Conservation (phyloP, 2,888 invertebrate genomes). For the Andrena fulva region DNA sequence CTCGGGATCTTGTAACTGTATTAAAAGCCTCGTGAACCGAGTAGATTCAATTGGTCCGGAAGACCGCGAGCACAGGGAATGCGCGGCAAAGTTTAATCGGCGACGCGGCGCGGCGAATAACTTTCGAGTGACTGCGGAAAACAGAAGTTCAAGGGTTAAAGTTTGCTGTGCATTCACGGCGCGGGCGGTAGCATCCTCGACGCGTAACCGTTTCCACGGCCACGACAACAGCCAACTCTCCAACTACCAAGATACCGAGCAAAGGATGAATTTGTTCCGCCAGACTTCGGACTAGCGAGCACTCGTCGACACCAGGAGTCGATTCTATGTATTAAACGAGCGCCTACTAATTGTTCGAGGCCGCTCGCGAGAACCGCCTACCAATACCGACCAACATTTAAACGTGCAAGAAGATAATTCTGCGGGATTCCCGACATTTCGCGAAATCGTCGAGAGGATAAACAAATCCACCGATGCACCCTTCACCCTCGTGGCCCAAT, state of each 20-base stretch:
- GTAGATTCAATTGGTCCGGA: constrained; percentile 8
- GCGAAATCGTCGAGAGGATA: background rate
- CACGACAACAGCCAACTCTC: constrained; percentile 13
- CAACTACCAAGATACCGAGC: background rate
- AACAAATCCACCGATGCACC: background rate
- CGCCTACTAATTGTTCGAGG: too few relatives aligned
- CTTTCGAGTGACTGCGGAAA: constrained; percentile 9
- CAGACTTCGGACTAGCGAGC: background rate
- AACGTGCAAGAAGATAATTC: too few relatives aligned
- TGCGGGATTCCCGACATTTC: background rate
- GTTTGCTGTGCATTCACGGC: background rate
- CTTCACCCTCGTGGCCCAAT: background rate
- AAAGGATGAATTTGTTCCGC: constrained; percentile 22
- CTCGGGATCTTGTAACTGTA: background rate
- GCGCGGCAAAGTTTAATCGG: constrained; percentile 1
- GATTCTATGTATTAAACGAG: too few relatives aligned
- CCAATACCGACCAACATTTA: too few relatives aligned
- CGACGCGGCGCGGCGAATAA: constrained; percentile 4
- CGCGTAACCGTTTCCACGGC: constrained; percentile 12
- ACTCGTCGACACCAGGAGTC: background rate
- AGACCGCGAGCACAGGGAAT: background rate
- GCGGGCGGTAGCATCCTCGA: background rate
- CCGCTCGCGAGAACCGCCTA: too few relatives aligned
- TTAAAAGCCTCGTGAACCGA: constrained; percentile 3
- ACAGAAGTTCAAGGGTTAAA: constrained; percentile 30